Conservation (phyloP, 2,113 vertebrate species). For the Alosa alosa region DNA sequence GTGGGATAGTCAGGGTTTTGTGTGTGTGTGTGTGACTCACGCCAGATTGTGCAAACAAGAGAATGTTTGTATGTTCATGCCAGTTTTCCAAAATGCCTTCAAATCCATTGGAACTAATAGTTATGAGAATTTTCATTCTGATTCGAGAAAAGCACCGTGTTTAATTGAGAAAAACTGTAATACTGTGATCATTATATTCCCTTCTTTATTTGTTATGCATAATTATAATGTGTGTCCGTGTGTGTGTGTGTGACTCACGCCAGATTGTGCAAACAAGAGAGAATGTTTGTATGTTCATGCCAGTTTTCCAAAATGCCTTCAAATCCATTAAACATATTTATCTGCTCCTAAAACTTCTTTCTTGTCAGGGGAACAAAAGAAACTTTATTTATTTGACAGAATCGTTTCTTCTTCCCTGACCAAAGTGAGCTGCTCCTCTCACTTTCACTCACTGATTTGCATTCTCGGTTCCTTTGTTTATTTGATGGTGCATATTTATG, state of each 20-base stretch:
- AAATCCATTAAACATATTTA: background rate
- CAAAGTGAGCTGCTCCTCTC: background rate
- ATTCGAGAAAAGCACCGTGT: no score
- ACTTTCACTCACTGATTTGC: constrained; percentile 52
- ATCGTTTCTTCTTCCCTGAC: constrained; percentile 3
- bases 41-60: no score
- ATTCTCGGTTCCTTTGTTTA: constrained; percentile 68
- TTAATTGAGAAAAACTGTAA: no score
- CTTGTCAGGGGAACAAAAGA: background rate
- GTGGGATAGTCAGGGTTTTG: no score
- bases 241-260: background rate
- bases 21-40: no score
- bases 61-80: no score
- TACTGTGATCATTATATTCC: background rate
- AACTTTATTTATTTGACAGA: background rate
- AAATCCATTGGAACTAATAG: no score
- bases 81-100: no score
- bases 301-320: background rate
- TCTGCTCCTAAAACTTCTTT: background rate
- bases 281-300: background rate
- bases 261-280: no score
- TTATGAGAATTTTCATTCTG: no score
- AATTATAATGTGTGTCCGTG: constrained; percentile 22
- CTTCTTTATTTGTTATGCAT: background rate
- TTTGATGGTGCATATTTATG: constrained; percentile 64